A percentile compares a stretch with the other conserved stretches of the same genome.
Evolutionary conservation across 2,888 invertebrate species (phyloP).

Genomic region (Microctonus aethiopoides): DNA sequence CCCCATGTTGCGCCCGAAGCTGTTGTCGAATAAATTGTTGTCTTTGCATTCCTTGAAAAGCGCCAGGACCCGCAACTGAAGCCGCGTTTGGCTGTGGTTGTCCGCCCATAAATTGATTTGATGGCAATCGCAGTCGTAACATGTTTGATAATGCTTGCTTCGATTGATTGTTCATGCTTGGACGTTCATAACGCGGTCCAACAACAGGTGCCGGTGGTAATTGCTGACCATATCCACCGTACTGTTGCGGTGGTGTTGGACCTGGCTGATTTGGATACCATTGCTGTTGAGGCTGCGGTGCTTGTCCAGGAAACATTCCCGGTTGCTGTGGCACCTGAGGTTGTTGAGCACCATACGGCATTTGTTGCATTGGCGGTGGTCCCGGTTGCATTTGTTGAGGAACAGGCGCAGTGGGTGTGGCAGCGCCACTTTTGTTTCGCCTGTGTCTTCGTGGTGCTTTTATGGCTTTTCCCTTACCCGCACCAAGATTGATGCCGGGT

Average conservation of each 20-base stretch:
- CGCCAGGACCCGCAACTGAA: conserved; percentile 58
- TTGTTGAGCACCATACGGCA: conserved; percentile 46
- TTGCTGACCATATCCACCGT: conserved; percentile 69
- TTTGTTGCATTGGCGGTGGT: conserved; percentile 46
- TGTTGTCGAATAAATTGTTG: conserved; percentile 67
- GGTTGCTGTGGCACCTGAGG: conserved; percentile 69
- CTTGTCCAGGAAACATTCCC: conserved; percentile 68
- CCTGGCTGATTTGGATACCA: conserved; percentile 63
- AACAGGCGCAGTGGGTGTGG: conserved; percentile 61
- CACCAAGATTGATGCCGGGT: conserved; percentile 72
- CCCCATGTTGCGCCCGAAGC: conserved; percentile 61
- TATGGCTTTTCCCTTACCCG: conserved; percentile 68
- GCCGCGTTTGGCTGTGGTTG: conserved; percentile 59
- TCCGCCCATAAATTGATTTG: conserved; percentile 67
- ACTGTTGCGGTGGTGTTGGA: conserved; percentile 62
- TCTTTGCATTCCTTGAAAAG: conserved; percentile 66
- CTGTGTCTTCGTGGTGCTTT: conserved; percentile 69
- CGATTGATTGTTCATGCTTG: conserved; percentile 75
- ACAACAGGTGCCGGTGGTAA: conserved; percentile 63
- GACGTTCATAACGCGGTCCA: conserved; percentile 65
- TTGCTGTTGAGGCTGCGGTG: conserved; percentile 67
- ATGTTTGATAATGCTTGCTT: conserved; percentile 89
- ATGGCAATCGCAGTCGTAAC: conserved; percentile 81
- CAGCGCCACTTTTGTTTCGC: conserved; percentile 65
- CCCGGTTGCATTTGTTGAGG: conserved; percentile 58